Percentiles rank a stretch among this genome's conserved stretches.
Conservation (phyloP, 2,888 invertebrate genomes). For the Fabriciana adippe region DNA sequence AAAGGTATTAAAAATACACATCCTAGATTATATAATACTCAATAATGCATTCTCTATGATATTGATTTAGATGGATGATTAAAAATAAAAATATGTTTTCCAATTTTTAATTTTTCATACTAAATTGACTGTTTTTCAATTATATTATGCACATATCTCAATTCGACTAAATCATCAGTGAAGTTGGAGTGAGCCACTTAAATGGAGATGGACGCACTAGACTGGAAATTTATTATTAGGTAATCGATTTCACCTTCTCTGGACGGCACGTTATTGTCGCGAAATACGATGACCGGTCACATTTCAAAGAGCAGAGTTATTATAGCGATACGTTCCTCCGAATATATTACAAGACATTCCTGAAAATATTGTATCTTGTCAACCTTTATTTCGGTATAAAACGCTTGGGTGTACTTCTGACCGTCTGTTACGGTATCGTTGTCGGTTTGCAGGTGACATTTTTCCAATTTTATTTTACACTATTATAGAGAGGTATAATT, state of each 20-base stretch:
- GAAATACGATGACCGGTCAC: constrained; percentile 33
- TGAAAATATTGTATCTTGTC: constrained; percentile 34
- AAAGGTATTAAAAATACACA: no score
- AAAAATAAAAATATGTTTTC: no score
- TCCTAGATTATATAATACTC: no score
- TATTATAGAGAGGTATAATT: background rate
- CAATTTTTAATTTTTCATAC: background rate
- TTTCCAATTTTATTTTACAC: constrained; percentile 11
- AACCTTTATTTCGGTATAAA: constrained; percentile 27
- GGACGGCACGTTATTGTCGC: constrained; percentile 35
- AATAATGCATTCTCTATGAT: no score
- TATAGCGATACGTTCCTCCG: constrained; percentile 37
- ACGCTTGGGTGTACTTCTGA: constrained; percentile 15
- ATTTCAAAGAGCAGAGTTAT: constrained; percentile 40
- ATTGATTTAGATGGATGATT: no score
- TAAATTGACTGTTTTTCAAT: no score
- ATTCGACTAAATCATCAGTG: constrained; percentile 2
- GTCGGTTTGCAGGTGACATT: constrained; percentile 17
- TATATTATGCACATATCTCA: background rate
- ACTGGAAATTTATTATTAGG: constrained; percentile 39
- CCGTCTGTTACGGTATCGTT: constrained; percentile 3
- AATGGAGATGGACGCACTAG: constrained; percentile 29
- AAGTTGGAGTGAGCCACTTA: constrained; percentile 19
- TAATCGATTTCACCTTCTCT: constrained; percentile 36
- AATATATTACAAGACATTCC: constrained; percentile 35